These are phyloP conservation scores for Amblyteles armatorius DNA, from an alignment of 2,888 invertebrate genomes.

Conservation along the genomic window DNA sequence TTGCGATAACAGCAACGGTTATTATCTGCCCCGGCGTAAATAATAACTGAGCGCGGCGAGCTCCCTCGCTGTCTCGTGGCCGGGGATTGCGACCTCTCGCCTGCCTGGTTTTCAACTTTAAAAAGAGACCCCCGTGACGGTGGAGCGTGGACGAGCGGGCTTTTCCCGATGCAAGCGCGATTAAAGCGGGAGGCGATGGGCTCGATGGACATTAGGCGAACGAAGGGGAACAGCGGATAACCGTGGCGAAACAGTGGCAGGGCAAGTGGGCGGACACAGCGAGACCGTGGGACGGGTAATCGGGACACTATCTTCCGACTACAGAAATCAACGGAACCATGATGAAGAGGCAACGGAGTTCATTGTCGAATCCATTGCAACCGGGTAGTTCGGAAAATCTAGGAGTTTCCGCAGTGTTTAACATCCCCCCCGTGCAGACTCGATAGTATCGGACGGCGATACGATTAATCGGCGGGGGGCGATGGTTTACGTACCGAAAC, in stretches of 20 bases:
- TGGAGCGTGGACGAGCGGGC: background rate
- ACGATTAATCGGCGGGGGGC: background rate
- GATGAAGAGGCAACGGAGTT: background rate
- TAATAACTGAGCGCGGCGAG: conserved; percentile 22
- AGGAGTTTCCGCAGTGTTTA: background rate
- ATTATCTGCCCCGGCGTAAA: conserved; percentile 29
- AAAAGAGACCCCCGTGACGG: background rate
- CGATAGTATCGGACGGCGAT: background rate
- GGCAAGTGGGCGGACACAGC: background rate
- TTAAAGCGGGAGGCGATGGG: background rate
- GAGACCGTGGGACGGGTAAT: background rate
- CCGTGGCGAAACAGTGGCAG: background rate
- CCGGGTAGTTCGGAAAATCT: background rate
- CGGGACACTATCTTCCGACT: background rate
- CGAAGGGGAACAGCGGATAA: background rate
- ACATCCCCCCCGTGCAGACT: background rate
- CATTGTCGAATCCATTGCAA: background rate
- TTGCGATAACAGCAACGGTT: conserved; percentile 16
- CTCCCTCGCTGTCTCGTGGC: background rate
- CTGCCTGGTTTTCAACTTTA: background rate
- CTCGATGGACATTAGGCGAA: conserved; percentile 4
- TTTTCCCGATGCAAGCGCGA: background rate
- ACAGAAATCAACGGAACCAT: background rate
- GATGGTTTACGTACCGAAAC: conserved; percentile 1
- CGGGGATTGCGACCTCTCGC: background rate